Percentiles rank a stretch among this genome's conserved stretches.
phyloP scores from a whole-genome alignment of 2,797 vertebrate species.

The Mormyrops boulengeri region DNA sequence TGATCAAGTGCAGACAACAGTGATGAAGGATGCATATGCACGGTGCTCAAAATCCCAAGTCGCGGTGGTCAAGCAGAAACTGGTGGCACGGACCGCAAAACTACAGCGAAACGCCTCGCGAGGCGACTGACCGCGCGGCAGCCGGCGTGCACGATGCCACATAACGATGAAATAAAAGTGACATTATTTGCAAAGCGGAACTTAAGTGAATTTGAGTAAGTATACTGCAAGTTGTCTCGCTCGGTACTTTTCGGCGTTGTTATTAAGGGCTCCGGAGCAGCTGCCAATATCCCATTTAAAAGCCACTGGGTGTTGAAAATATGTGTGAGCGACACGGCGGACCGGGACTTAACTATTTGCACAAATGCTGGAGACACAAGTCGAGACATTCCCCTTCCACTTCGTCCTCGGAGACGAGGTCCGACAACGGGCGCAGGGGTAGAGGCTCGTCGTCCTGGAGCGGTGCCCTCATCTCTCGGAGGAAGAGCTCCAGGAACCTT shows the following conservation, averaged over 20 bases:
- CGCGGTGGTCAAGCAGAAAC: not conserved
- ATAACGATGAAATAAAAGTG: not conserved
- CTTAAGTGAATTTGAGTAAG: not conserved
- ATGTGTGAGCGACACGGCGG: not conserved
- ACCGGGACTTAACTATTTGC: constrained; percentile 89
- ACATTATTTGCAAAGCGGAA: not conserved
- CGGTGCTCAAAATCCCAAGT: not conserved
- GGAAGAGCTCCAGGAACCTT: constrained; percentile 92
- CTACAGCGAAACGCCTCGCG: not conserved
- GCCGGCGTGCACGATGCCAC: not conserved
- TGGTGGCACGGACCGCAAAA: not conserved
- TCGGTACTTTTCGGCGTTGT: not conserved
- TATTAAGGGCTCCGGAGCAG: not conserved
- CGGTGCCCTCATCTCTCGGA: constrained; percentile 88
- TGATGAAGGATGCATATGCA: not conserved
- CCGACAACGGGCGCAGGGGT: constrained; percentile 80
- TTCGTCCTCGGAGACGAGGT: constrained; percentile 85
- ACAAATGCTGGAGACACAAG: constrained; percentile 88
- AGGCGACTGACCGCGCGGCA: not conserved
- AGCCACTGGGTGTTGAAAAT: not conserved
- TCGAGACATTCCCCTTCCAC: constrained; percentile 92
- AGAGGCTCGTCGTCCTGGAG: constrained; percentile 80
- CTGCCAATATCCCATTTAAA: not conserved
- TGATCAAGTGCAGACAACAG: not conserved
- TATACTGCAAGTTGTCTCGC: constrained; percentile 9